phyloP scores from a whole-genome alignment of 1,140 invertebrate species.

The Cotesia typhae region DNA sequence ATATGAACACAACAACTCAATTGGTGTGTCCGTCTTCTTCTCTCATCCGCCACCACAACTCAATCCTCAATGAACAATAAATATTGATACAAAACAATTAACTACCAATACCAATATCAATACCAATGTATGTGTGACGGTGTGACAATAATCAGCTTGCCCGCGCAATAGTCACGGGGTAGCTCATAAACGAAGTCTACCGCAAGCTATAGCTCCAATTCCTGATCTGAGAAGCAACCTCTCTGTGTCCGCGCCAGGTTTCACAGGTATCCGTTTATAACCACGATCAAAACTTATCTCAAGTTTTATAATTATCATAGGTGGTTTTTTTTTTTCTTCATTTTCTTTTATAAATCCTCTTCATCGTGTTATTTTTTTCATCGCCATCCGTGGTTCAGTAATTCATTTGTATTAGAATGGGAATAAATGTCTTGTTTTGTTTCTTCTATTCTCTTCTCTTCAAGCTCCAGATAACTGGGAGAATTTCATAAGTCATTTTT shows the following conservation, averaged over 20 bases:
- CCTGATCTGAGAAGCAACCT: slow-evolving; percentile 84
- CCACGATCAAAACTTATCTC: slow-evolving; percentile 33
- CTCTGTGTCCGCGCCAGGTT: slow-evolving; percentile 70
- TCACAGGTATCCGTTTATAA: slow-evolving; percentile 69
- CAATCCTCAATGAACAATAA: slow-evolving; percentile 55
- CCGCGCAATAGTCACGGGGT: slow-evolving; percentile 84
- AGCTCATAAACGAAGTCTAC: slow-evolving; percentile 82
- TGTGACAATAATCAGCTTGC: slow-evolving; percentile 60
- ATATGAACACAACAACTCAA: slow-evolving; percentile 56
- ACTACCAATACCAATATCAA: too few relatives aligned
- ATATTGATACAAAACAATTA: slow-evolving; percentile 29
- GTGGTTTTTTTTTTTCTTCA: slow-evolving; percentile 43
- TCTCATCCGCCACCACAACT: slow-evolving; percentile 59
- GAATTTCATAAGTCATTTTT: not conserved
- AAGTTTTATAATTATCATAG: slow-evolving; percentile 36
- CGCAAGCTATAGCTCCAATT: slow-evolving; percentile 79
- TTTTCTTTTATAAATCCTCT: slow-evolving; percentile 18
- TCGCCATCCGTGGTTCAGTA: slow-evolving; percentile 24
- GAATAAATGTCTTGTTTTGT: not conserved
- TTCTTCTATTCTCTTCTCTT: not conserved
- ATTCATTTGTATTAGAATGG: not conserved
- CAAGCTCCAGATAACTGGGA: not conserved
- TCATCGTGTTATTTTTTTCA: slow-evolving; percentile 5
- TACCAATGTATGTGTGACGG: slow-evolving; percentile 35
- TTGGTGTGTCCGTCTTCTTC: slow-evolving; percentile 46